Evolutionary conservation across 1,140 invertebrate species (phyloP).

Genomic region (Eupristina koningsbergeri): DNA sequence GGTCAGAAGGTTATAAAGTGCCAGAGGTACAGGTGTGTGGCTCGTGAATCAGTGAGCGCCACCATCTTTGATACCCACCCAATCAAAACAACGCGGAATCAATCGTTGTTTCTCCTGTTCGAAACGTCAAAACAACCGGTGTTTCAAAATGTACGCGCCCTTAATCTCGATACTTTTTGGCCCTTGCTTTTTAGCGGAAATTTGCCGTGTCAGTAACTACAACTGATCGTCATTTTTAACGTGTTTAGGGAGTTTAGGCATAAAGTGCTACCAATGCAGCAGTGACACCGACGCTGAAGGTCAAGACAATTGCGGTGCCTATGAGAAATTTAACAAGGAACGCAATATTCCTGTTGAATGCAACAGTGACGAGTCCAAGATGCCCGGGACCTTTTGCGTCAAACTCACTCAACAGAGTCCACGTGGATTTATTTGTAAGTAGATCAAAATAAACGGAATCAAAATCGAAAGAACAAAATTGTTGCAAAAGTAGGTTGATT

Average conservation of each 20-base stretch:
- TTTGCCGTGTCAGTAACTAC: too few species aligned
- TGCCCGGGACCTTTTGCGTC: constrained; percentile 94
- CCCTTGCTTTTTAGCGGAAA: too few species aligned
- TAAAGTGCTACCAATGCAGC: constrained; percentile 92
- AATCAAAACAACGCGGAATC: not conserved
- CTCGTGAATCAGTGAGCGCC: not conserved
- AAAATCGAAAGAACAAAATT: too few species aligned
- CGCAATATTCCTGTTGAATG: constrained; percentile 90
- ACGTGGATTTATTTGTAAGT: constrained; percentile 92
- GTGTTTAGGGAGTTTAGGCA: constrained; percentile 75
- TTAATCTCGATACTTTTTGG: not conserved
- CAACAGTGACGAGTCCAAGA: constrained; percentile 89
- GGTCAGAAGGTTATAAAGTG: not conserved
- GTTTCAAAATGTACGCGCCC: not conserved
- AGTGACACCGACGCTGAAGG: constrained; percentile 83
- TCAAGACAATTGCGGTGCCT: constrained; percentile 88
- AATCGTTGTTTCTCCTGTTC: not conserved
- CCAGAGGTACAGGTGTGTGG: too few species aligned
- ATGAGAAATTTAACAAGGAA: constrained; percentile 84
- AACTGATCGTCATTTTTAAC: not conserved
- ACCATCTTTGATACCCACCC: constrained; percentile 30
- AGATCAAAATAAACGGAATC: too few species aligned
- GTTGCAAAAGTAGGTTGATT: too few species aligned
- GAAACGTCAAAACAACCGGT: too few species aligned
- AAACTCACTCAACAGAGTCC: constrained; percentile 92